These are phyloP conservation scores for Drosophila helvetica DNA, from an alignment of 2,888 invertebrate genomes.

Conservation along the genomic window DNA sequence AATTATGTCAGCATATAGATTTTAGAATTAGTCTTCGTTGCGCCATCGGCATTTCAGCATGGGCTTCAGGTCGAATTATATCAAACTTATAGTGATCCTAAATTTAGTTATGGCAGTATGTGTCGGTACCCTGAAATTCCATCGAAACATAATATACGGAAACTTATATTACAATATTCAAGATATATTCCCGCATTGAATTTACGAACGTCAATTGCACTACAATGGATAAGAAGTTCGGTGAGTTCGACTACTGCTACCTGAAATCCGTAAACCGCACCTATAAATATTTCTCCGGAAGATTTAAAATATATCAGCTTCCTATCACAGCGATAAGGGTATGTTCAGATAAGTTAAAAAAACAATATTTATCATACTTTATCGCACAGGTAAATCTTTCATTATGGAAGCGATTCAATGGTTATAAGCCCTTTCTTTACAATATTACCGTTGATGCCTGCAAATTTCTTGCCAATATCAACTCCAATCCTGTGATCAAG, in stretches of 20 bases:
- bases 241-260: background rate
- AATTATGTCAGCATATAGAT: too few species aligned
- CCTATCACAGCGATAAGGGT: background rate
- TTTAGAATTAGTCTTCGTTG: too few species aligned
- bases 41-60: too few species aligned
- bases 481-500: background rate
- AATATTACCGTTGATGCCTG: slow-evolving; percentile 1
- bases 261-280: slow-evolving; percentile 17
- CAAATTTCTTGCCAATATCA: background rate
- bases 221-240: background rate
- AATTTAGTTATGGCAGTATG: too few species aligned
- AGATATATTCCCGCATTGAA: background rate
- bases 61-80: too few species aligned
- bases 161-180: too few species aligned
- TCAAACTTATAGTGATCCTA: too few species aligned
- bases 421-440: slow-evolving; percentile 4
- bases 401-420: slow-evolving; percentile 14
- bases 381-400: background rate
- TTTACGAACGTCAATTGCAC: slow-evolving; percentile 5
- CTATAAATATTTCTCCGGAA: slow-evolving; percentile 13
- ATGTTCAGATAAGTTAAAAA: background rate
- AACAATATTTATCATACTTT: background rate
- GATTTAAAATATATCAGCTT: background rate
- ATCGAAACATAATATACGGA: background rate
- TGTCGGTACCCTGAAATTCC: too few species aligned